Evolutionary conservation across 1,140 invertebrate genomes (phyloP), one percentile per base, ranked within the genome.

Genomic region (Nilaparvata lugens): DNA sequence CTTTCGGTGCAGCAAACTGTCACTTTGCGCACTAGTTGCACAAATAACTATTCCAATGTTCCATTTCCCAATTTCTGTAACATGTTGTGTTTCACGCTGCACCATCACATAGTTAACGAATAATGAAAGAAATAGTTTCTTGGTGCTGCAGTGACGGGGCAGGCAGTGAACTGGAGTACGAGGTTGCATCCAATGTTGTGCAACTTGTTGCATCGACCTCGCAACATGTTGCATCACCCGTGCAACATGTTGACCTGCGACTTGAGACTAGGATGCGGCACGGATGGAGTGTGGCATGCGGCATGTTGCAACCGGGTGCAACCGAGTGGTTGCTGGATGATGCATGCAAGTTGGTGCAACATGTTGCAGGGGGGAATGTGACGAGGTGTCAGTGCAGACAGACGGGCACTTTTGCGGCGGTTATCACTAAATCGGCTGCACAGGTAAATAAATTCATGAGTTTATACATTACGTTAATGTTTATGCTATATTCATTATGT

Each of bases 111-210:
- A 35, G 31, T 35, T 35, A 35, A 35, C 31, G 31, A 35, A 35
- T 35, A 35, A 35, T 35, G 31, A 35, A 35, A 35, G 31, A 35
- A 35, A 35, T 35, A 35, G 31, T 35, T 35, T 35, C 7, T 35
- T 35, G 31, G 31, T 9, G 31, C 31, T 11, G 13, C 31, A 35
- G 53, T 38, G 61, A 51, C 67, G 85, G 83, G 43, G 81, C 85
- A 66, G 81, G 81, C 3, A 77, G 73, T 16, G 83, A 85, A 68
- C 70, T 84, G 42, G 82, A 85, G 67, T 85, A 84, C 69, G 79
- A 80, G 62, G 74, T 85, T 14, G 79, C 81, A 60, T 86, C 83
- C 1, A 77, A 78, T 60, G 72, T 86, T 13, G 75, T 84, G 19
- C 75, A 75, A 18, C 75, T 83, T 2, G 43, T 57, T 51, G 54